Evolutionary conservation across 2,797 vertebrate genomes (phyloP), one percentile per base, ranked within the genome.

Genomic region (Petrocephalus sullivani): DNA sequence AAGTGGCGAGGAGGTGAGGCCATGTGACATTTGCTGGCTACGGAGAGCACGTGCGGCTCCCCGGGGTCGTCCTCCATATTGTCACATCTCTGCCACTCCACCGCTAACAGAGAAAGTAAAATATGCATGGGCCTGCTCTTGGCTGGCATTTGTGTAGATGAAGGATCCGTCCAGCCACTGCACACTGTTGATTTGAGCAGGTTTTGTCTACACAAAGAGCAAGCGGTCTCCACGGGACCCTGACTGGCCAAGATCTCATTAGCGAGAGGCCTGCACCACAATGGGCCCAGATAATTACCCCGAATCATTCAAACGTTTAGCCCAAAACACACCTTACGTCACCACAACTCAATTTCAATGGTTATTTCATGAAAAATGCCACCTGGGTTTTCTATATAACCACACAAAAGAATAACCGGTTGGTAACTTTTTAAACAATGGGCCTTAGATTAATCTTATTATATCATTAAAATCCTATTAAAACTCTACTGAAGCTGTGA

Each of bases 141-240:
- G 94, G 96, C 96, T 98, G 97, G 96, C 96, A 98, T 98, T 98
- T 97, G 95, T 96, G 97, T 96, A 96, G 95, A 97, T 97, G 96
- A 97, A 97, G 97, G 97, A 97, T 96, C 97, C 96, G 96, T 97
- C 96, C 96, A 95, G 95, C 96, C 95, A 94, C 94, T 96, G 92
- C 95, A 97, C 96, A 96, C 96, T 93, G 94, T 96, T 95, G 96
- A 95, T 95, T 96, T 94, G 93, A 96, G 94, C 94, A 95, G 96
- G 91, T 95, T 96, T 97, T 97, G 97, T 98, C 96, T 96, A 95
- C 96, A 96, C 95, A 97, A 97, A 97, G 96, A 97, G 96, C 95
- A 94, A 91, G 95, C 94, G 93, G 93, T 97, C 96, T 97, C 96
- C 88, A 93, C 95, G 96, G 97, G 96, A 95, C 96, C 95, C 94